phyloP scores from a whole-genome alignment of 2,113 vertebrate species.

The Myrmecobius fasciatus region DNA sequence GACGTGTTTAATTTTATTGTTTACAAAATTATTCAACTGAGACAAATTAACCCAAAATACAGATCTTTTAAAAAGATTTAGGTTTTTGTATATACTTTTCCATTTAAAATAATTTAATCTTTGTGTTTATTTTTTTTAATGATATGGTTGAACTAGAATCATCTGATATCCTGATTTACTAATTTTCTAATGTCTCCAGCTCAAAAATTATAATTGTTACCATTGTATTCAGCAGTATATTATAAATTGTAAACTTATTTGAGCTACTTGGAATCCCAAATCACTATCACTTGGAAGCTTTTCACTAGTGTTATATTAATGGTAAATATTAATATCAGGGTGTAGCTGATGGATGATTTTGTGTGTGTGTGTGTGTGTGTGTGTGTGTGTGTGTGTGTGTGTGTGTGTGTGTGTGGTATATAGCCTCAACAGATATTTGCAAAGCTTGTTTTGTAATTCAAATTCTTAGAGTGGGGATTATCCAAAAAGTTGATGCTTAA shows the following conservation, averaged over 20 bases:
- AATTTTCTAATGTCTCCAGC: neutral
- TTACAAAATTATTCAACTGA: neutral
- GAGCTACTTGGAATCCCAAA: neutral
- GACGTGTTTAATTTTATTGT: neutral
- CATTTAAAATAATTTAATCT: neutral
- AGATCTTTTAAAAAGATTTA: neutral
- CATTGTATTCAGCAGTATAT: neutral
- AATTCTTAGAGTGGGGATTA: neutral
- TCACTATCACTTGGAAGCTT: neutral
- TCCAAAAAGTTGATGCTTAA: neutral
- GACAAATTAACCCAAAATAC: neutral
- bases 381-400: no score
- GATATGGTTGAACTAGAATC: neutral
- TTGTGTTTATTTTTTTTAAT: neutral
- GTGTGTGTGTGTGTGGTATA: no score
- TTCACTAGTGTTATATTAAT: neutral
- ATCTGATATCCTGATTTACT: neutral
- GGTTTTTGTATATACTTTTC: neutral
- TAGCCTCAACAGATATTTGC: neutral
- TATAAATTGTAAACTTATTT: neutral
- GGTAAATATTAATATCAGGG: neutral
- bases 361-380: no score
- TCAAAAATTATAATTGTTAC: neutral
- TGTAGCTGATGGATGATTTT: neutral
- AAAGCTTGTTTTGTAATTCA: neutral